Base-by-base conservation (phyloP, 2,888 invertebrate species). In the Dryococelus australis region DNA sequence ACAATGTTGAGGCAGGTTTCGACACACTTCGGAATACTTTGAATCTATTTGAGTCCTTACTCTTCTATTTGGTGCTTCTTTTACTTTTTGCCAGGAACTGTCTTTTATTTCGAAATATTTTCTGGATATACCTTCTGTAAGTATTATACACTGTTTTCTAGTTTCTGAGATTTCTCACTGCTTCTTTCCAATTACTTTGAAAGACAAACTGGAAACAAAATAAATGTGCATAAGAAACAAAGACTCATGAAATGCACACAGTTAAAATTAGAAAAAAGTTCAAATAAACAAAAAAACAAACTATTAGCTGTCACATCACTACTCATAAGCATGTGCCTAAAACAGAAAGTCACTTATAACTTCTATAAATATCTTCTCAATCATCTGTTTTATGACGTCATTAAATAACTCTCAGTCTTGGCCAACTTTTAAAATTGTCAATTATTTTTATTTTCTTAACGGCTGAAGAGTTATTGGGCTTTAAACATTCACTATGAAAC, bases 31-130 rank as follows among this genome's bases (percentile, higher is more conserved):
- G 16, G 83, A 83, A 28, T 83, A 83, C 83, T 83, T 83, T 83
- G 28, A 83, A 28, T 83, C 83, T 27, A 43, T 83, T 83, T 83
- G 83, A 28, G 83, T 28, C 83, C 83, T 27, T 83, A 83, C 1
- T 24, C 83, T 83, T 83, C 35, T 83, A 83, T 13, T 43, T 83
- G 83, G 28, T 83, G 83, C 35, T 83, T 83, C 83, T 83, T 83
- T 83, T 28, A 83, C 12, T 83, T 35, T 83, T 83, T 0, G 83
- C 83, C 83, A 83, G 28, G 83, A 83, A 83, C 83, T 83, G 83
- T 83, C 35, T 43, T 83, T 83, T 20, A 83, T 83, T 83, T 27
- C 35, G 20, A 83, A 28, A 12, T 4, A 35, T 28, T 83, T 83
- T 43, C 83, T 4, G 83, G 28, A 83, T 28, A 83, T 1, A 35